Percentiles rank a stretch among this genome's conserved stretches.
phyloP scores from a whole-genome alignment of 2,797 vertebrate genomes.

The Parauchenoglanis punctatus region DNA sequence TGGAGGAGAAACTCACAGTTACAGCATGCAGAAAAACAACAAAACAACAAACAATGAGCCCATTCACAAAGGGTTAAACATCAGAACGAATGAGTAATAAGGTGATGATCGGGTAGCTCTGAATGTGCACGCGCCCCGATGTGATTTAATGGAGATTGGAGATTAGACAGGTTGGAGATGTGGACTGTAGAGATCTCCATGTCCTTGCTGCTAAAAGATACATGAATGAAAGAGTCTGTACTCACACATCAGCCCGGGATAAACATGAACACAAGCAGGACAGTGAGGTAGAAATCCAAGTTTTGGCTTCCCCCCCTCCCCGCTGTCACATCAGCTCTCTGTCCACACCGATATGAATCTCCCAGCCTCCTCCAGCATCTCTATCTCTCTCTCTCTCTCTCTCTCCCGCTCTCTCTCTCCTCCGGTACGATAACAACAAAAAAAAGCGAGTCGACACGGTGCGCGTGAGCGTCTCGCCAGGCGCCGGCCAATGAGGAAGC shows the following conservation, averaged over 20 bases:
- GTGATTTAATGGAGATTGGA: background rate
- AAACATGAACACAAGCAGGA: conserved; percentile 17
- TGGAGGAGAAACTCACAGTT: background rate
- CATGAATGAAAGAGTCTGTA: conserved; percentile 26
- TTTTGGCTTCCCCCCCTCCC: conserved; percentile 9
- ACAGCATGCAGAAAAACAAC: background rate
- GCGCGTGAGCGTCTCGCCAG: conserved; percentile 69
- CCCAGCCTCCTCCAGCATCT: conserved; percentile 53
- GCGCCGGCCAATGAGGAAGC: conserved; percentile 66
- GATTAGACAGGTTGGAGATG: conserved; percentile 1
- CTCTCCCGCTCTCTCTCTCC: conserved; percentile 60
- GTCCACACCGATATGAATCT: conserved; percentile 38
- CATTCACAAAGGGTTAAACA: background rate
- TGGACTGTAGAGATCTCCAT: background rate
- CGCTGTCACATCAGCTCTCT: conserved; percentile 35
- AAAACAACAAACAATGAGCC: background rate
- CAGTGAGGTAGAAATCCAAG: conserved; percentile 42
- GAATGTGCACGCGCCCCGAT: background rate
- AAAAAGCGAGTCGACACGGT: conserved; percentile 75
- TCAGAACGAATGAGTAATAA: background rate
- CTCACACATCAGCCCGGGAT: conserved; percentile 72
- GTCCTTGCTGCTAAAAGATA: background rate
- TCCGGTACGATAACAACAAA: conserved; percentile 68
- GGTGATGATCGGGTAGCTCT: background rate
- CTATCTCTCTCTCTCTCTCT: conserved; percentile 67